Percentiles rank a stretch among this genome's conserved stretches.
phyloP scores from a whole-genome alignment of 2,113 vertebrate genomes.

The Lagenorhynchus albirostris region DNA sequence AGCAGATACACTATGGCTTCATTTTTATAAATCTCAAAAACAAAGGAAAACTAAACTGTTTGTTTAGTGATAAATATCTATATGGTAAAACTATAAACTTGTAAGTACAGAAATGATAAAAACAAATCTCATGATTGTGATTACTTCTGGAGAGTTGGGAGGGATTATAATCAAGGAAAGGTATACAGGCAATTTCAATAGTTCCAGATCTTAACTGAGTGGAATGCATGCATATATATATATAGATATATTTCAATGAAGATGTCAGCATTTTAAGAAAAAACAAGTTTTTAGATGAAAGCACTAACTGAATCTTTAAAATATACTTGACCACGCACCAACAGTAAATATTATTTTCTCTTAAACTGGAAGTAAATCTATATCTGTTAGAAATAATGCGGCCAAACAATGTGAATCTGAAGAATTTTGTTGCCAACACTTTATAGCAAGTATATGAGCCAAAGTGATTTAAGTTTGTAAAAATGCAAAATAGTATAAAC shows the following conservation, averaged over 20 bases:
- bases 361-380: conserved; percentile 76
- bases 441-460: conserved; percentile 78
- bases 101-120: neutral
- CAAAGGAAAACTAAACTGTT: neutral
- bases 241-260: neutral
- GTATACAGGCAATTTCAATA: neutral
- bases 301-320: conserved; percentile 26
- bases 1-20: neutral
- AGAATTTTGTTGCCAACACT: conserved; percentile 82
- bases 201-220: neutral
- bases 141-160: neutral
- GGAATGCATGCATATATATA: neutral
- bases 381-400: conserved; percentile 78
- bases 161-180: neutral
- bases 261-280: neutral
- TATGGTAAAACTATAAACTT: neutral
- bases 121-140: neutral
- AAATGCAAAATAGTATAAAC: conserved; percentile 62
- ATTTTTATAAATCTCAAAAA: conserved; percentile 12
- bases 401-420: conserved; percentile 78
- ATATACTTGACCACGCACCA: conserved; percentile 48
- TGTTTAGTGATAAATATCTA: neutral
- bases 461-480: conserved; percentile 81
- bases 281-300: conserved; percentile 30
- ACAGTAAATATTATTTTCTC: conserved; percentile 71